Base-by-base conservation (phyloP, 2,113 vertebrate genomes). In the Elachura formosa region DNA sequence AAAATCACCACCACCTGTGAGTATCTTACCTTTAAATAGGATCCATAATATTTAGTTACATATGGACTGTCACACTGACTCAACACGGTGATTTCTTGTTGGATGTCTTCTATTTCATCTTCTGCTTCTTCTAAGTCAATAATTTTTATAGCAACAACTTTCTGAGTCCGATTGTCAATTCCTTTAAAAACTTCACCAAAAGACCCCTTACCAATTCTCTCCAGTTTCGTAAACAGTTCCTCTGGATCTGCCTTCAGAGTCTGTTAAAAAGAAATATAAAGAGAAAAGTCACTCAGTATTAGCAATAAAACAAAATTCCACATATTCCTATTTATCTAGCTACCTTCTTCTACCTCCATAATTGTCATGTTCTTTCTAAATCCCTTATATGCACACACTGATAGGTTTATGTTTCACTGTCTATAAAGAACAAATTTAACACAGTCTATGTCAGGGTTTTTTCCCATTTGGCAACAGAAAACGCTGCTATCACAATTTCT, bases 121-220 rank as follows among this genome's bases (percentile, higher is more conserved):
- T 99, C 99, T 5, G 99, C 99, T 97, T 99, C 99, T 97, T 99
- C 99, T 91, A 99, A 98, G 96, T 99, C 99, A 96, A 99, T 99
- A 91, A 99, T 99, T 98, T 99, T 99, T 97, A 99, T 99, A 94
- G 99, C 99, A 90, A 99, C 98, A 76, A 99, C 98, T 97, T 99
- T 99, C 97, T 99, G 99, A 96, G 98, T 99, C 97, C 98, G 98
- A 98, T 98, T 99, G 98, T 99, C 99, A 94, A 99, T 99, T 98
- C 99, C 99, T 98, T 99, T 99, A 96, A 99, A 99, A 84, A 99
- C 99, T 96, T 99, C 99, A 16, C 99, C 99, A 73, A 99, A 99
- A 41, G 99, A 99, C 74, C 99, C 99, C 96, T 99, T 99, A 54
- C 99, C 99, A 91, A 99, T 99, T 94, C 98, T 99, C 94, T 99